Conservation (phyloP, 2,888 invertebrate species). For the Mesochorus sp. region DNA sequence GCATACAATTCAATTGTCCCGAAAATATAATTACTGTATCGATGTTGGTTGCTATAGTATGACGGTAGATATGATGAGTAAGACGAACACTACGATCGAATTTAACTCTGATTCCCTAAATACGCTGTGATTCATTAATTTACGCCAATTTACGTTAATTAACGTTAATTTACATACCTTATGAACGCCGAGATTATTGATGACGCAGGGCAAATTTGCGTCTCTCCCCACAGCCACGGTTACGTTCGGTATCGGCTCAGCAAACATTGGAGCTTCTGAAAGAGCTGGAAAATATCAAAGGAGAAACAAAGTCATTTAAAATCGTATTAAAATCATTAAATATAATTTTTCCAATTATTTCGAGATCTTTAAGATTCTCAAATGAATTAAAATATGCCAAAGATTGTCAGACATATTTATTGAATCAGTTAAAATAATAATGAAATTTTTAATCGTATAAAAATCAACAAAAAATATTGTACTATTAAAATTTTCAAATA, state of each 20-base stretch:
- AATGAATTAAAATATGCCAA: not conserved
- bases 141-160: too few relatives aligned
- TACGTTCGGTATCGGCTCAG: slow-evolving; percentile 95
- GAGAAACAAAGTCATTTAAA: slow-evolving; percentile 40
- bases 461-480: not conserved
- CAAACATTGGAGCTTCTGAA: slow-evolving; percentile 93
- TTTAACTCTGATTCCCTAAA: too few relatives aligned
- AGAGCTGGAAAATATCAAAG: slow-evolving; percentile 85
- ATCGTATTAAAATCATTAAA: not conserved
- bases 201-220: slow-evolving; percentile 94
- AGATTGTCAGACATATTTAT: not conserved
- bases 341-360: not conserved
- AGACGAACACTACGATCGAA: too few relatives aligned
- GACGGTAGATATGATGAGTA: not conserved
- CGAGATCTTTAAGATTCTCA: not conserved
- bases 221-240: slow-evolving; percentile 95
- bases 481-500: not conserved
- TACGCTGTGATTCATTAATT: too few relatives aligned
- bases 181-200: slow-evolving; percentile 94
- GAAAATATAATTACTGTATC: too few relatives aligned
- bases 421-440: too few relatives aligned
- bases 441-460: not conserved
- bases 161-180: slow-evolving; percentile 85
- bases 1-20: too few relatives aligned
- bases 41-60: not conserved